Evolutionary conservation across 2,113 vertebrate species (phyloP).

Genomic region (Zapornia atra): DNA sequence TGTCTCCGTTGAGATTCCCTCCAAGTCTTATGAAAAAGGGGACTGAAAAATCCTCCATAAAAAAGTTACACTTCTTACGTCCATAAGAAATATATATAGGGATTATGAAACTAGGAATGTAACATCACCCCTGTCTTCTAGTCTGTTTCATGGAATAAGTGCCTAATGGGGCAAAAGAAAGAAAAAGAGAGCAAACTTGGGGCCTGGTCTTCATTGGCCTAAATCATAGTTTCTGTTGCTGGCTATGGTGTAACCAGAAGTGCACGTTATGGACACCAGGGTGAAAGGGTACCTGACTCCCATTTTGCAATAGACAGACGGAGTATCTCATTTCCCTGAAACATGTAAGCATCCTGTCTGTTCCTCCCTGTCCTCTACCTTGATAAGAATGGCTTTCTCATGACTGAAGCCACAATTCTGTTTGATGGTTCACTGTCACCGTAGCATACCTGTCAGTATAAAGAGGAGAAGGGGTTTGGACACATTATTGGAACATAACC

Average conservation of each 20-base stretch:
- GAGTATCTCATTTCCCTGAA: not conserved
- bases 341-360: not conserved
- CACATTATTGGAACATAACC: not conserved
- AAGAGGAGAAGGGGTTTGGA: not conserved
- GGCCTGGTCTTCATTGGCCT: not conserved
- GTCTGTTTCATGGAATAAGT: not conserved
- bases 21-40: not conserved
- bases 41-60: not conserved
- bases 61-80: not conserved
- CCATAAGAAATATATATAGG: not conserved
- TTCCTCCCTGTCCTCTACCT: not conserved
- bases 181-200: not conserved
- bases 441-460: not conserved
- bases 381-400: rapidly evolving
- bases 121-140: not conserved
- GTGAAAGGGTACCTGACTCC: not conserved
- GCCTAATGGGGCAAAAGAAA: not conserved
- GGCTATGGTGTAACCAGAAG: not conserved
- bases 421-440: not conserved
- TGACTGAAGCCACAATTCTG: not conserved
- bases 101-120: not conserved
- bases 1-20: not conserved
- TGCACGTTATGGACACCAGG: not conserved
- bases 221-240: not conserved
- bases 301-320: not conserved